Conservation (phyloP, 2,113 vertebrate species). For the Odobenus rosmarus region DNA sequence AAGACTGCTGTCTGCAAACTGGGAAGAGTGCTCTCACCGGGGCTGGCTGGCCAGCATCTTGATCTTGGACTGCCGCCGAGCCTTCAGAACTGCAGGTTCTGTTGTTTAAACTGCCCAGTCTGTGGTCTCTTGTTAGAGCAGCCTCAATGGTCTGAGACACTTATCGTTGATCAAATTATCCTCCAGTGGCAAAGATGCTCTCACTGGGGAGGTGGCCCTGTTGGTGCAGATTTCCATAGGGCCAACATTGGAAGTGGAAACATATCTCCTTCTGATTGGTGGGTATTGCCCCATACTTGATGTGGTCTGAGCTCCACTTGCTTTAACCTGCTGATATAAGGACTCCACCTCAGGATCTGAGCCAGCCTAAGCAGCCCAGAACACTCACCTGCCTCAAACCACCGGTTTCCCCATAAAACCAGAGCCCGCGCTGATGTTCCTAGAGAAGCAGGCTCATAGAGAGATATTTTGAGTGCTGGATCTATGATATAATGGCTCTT, state of each 20-base stretch:
- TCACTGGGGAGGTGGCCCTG: not conserved
- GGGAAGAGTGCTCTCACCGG: not conserved
- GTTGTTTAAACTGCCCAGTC: too few relatives aligned
- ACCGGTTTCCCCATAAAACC: too few relatives aligned
- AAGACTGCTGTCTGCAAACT: not conserved
- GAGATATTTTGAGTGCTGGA: too few relatives aligned
- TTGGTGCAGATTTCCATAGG: not conserved
- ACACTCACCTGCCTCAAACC: not conserved
- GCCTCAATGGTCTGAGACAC: not conserved
- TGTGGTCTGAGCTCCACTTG: not conserved
- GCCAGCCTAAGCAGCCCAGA: not conserved
- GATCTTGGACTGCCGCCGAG: not conserved
- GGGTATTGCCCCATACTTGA: not conserved
- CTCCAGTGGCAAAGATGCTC: not conserved
- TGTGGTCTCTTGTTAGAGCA: not conserved
- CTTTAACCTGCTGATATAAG: not conserved
- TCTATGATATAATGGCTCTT: not conserved
- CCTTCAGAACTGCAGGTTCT: not conserved
- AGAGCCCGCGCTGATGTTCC: fast-evolving
- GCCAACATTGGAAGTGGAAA: not conserved
- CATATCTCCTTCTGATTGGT: not conserved
- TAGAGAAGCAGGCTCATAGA: not conserved
- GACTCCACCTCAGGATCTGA: not conserved
- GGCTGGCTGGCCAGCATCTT: not conserved
- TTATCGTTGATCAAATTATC: not conserved